Evolutionary conservation across 2,113 vertebrate species (phyloP).

Genomic region (Tyrannus savana): DNA sequence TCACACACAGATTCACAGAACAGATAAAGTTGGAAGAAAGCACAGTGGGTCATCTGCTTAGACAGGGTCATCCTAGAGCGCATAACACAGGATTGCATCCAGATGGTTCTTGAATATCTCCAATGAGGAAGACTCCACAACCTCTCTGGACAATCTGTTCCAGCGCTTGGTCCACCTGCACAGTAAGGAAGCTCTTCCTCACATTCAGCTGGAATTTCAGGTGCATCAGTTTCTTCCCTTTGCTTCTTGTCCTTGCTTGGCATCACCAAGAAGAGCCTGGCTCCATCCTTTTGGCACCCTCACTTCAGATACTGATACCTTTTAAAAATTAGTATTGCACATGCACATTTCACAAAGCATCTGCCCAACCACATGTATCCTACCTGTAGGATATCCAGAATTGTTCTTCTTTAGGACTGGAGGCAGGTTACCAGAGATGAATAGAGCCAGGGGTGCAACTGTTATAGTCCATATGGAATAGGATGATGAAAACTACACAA

Average conservation of each 20-base stretch:
- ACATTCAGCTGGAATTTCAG: not conserved
- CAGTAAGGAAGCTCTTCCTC: not conserved
- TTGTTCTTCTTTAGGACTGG: not conserved
- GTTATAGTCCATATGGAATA: not conserved
- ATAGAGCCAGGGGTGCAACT: not conserved
- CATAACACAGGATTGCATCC: not conserved
- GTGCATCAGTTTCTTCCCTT: not conserved
- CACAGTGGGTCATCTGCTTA: not conserved
- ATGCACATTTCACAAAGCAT: not conserved
- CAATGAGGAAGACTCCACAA: accelerated
- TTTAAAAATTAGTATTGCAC: not conserved
- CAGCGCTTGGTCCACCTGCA: not conserved
- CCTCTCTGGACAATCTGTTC: not conserved
- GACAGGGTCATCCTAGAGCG: not conserved
- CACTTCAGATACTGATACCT: not conserved
- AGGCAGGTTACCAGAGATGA: not conserved
- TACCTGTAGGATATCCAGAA: not conserved
- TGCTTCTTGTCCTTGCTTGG: not conserved
- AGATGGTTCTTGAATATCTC: not conserved
- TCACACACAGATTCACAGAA: not conserved
- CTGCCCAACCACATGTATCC: not conserved
- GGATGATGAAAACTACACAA: not conserved
- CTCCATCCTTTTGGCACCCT: not conserved
- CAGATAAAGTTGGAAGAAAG: not conserved
- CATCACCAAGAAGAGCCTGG: not conserved